Evolutionary conservation across 2,797 vertebrate species (phyloP).

Genomic region (Propithecus deckenii): DNA sequence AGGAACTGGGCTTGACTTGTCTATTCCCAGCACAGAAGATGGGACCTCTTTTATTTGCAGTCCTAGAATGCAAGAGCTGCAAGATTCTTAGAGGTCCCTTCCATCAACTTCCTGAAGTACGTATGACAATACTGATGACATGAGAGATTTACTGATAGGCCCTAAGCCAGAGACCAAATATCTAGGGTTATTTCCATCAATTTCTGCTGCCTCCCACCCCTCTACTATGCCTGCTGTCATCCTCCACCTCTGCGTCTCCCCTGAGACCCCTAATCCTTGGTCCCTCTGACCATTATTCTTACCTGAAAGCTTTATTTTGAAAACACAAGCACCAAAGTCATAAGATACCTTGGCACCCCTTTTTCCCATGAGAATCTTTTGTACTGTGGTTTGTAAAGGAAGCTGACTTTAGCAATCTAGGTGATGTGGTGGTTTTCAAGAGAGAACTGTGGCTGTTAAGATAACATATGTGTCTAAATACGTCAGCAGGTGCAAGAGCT

Average conservation of each 20-base stretch:
- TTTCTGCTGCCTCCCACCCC: background rate
- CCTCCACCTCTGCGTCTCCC: background rate
- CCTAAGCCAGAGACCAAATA: background rate
- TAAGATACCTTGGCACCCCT: slow-evolving; percentile 49
- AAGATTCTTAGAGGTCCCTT: background rate
- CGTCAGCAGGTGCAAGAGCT: slow-evolving; percentile 81
- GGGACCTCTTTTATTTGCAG: background rate
- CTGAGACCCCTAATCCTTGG: background rate
- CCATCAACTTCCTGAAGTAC: background rate
- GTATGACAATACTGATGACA: background rate
- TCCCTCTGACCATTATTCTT: background rate
- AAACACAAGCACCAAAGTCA: slow-evolving; percentile 29
- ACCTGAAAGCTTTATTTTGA: background rate
- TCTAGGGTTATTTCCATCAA: background rate
- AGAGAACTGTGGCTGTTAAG: slow-evolving; percentile 73
- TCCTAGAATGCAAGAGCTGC: background rate
- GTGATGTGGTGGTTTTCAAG: slow-evolving; percentile 82
- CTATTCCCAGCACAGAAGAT: background rate
- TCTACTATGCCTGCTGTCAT: background rate
- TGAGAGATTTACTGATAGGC: background rate
- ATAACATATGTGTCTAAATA: slow-evolving; percentile 76
- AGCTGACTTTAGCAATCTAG: slow-evolving; percentile 85
- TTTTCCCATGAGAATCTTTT: slow-evolving; percentile 87
- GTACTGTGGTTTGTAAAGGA: slow-evolving; percentile 87
- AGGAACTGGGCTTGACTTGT: background rate